These are phyloP conservation scores for Paralvinella palmiformis DNA, from an alignment of 1,140 invertebrate genomes.

Conservation along the genomic window DNA sequence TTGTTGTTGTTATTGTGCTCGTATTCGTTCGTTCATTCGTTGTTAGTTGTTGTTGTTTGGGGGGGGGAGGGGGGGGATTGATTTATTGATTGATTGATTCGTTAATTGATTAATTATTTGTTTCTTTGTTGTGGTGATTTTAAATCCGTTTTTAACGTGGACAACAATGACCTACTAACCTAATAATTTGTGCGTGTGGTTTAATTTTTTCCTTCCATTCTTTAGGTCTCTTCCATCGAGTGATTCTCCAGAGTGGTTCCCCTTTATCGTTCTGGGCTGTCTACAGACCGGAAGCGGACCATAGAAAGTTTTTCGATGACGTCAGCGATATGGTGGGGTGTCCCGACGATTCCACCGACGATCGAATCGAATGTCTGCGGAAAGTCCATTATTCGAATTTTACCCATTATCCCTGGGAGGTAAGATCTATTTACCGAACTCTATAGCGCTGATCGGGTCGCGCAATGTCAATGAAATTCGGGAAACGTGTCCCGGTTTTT, in stretches of 20 bases:
- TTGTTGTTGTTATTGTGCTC: too few species aligned
- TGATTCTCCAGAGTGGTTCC: conserved; percentile 33
- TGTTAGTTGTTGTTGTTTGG: too few species aligned
- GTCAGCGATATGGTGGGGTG: conserved; percentile 3
- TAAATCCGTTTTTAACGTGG: too few species aligned
- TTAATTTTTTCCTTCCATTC: too few species aligned
- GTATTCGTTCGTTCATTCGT: too few species aligned
- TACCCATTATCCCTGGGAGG: background rate
- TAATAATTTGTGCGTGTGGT: too few species aligned
- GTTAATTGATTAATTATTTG: too few species aligned
- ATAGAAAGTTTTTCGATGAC: background rate
- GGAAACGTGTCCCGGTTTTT: background rate
- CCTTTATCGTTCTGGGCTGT: conserved; percentile 33
- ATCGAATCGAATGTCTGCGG: background rate
- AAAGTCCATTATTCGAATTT: background rate
- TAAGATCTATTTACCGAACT: too few species aligned
- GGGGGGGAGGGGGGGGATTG: too few species aligned
- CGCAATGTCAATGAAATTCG: background rate
- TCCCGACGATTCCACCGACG: background rate
- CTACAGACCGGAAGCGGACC: background rate
- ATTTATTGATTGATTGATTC: too few species aligned
- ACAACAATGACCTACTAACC: too few species aligned
- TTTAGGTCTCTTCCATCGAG: conserved; percentile 31
- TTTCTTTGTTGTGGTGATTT: too few species aligned
- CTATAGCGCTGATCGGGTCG: background rate